phyloP scores from a whole-genome alignment of 2,888 invertebrate genomes.

The Tridacna gigas region DNA sequence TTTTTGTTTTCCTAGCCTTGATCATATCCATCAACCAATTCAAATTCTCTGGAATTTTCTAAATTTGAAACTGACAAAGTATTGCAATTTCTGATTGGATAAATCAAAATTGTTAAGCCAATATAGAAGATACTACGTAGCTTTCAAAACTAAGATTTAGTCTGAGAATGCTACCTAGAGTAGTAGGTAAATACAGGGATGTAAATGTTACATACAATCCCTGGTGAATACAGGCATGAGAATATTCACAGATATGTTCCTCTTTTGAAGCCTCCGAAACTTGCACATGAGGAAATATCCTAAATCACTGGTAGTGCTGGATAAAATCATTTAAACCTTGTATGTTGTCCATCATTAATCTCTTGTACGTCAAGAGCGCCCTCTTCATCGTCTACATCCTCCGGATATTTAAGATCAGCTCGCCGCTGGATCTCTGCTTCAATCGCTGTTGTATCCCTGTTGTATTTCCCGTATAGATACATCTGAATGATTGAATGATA shows the following conservation, averaged over 20 bases:
- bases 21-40: too few species aligned
- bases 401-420: slow-evolving; percentile 5
- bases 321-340: slow-evolving; percentile 4
- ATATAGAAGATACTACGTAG: too few species aligned
- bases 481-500: slow-evolving; percentile 2
- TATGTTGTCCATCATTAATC: slow-evolving; percentile 5
- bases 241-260: not conserved
- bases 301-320: not conserved
- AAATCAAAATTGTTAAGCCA: too few species aligned
- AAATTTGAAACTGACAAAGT: too few species aligned
- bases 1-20: too few species aligned
- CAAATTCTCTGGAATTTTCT: too few species aligned
- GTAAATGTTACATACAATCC: too few species aligned
- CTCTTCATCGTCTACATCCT: not conserved
- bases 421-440: slow-evolving; percentile 1
- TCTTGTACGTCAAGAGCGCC: not conserved
- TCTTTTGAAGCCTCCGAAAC: not conserved
- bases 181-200: not conserved
- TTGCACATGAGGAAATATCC: not conserved
- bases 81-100: too few species aligned
- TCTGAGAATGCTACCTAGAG: not conserved
- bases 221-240: not conserved
- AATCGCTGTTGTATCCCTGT: not conserved
- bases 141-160: not conserved
- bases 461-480: not conserved